Conservation (phyloP, 1,140 invertebrate species). For the Cotesia glomerata region DNA sequence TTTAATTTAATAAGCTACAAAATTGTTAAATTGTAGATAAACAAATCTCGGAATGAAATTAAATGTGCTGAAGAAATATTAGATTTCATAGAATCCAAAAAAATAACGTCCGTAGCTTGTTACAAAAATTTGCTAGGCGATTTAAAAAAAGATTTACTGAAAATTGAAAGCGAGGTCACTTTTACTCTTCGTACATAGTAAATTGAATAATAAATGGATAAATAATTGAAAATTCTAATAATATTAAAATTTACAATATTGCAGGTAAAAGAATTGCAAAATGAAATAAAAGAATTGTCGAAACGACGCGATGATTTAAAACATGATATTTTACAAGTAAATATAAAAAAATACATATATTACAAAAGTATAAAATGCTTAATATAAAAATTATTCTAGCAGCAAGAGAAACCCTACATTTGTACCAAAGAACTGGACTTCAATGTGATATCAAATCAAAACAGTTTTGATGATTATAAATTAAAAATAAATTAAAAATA, state of each 20-base stretch:
- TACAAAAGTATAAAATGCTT: background rate
- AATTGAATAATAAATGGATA: too few relatives aligned
- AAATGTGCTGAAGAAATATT: slow-evolving; percentile 20
- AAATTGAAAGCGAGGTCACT: slow-evolving; percentile 18
- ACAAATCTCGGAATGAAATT: slow-evolving; percentile 4
- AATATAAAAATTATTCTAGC: background rate
- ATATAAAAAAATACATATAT: background rate
- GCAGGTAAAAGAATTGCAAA: slow-evolving; percentile 21
- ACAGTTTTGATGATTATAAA: too few relatives aligned
- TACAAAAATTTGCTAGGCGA: slow-evolving; percentile 18
- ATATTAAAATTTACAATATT: background rate
- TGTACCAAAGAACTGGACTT: background rate
- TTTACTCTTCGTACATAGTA: background rate
- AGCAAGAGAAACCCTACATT: slow-evolving; percentile 2
- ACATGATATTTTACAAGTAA: slow-evolving; percentile 13
- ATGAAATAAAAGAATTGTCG: slow-evolving; percentile 16
- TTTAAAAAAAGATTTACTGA: slow-evolving; percentile 20
- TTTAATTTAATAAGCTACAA: background rate
- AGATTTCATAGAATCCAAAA: slow-evolving; percentile 10
- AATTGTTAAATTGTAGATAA: slow-evolving; percentile 17
- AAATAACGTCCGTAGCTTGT: slow-evolving; percentile 4
- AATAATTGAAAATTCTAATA: background rate
- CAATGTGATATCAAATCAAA: too few relatives aligned
- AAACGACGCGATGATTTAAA: slow-evolving; percentile 23
- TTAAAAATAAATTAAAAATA: too few relatives aligned